Conservation (phyloP, 2,797 vertebrate species). For the Cyclura pinguis region DNA sequence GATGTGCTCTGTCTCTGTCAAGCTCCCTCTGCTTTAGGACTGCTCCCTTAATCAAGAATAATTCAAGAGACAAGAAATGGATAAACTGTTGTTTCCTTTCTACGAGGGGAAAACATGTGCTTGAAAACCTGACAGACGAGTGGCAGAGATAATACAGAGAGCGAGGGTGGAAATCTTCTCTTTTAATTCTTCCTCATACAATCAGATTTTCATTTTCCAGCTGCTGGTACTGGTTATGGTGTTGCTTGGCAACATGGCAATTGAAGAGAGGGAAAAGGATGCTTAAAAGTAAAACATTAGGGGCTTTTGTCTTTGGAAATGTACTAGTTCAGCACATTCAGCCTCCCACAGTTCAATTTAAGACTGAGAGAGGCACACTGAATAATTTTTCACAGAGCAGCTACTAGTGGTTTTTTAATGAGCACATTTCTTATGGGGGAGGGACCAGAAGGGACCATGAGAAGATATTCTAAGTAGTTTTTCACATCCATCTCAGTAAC, state of each 20-base stretch:
- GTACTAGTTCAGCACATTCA: conserved; percentile 80
- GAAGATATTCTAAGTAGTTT: background rate
- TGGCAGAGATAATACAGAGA: conserved; percentile 34
- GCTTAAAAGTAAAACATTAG: conserved; percentile 75
- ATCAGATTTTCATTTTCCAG: conserved; percentile 72
- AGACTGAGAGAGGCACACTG: conserved; percentile 72
- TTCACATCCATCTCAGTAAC: background rate
- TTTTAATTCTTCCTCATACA: conserved; percentile 73
- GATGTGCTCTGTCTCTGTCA: background rate
- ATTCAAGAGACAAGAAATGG: background rate
- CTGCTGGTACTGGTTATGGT: conserved; percentile 82
- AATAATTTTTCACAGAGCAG: conserved; percentile 49
- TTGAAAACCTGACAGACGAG: conserved; percentile 32
- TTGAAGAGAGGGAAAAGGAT: conserved; percentile 55
- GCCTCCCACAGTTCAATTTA: conserved; percentile 78
- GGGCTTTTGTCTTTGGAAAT: conserved; percentile 82
- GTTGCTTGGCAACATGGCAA: conserved; percentile 85
- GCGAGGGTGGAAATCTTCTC: conserved; percentile 22
- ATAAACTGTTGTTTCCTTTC: conserved; percentile 46
- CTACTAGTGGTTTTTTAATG: conserved; percentile 58
- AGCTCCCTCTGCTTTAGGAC: background rate
- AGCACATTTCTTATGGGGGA: conserved; percentile 41
- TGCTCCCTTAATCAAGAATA: conserved; percentile 14
- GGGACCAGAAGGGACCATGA: background rate
- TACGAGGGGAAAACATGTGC: conserved; percentile 2